Conservation (phyloP, 2,888 invertebrate species). For the Oeneis ivallda region DNA sequence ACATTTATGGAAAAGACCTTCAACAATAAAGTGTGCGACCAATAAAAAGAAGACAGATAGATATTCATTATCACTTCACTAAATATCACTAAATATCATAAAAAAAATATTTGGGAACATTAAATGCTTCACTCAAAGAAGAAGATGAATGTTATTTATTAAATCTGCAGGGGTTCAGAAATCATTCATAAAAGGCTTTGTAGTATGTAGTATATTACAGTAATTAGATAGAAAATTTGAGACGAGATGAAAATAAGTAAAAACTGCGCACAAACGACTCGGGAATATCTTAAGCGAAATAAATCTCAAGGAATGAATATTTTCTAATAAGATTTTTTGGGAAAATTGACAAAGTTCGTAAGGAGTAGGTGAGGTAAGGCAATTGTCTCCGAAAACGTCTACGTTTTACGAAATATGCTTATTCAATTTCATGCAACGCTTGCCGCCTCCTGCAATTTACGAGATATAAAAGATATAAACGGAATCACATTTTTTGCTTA, state of each 20-base stretch:
- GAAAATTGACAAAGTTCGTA: constrained; percentile 81
- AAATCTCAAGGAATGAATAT: constrained; percentile 65
- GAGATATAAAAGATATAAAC: constrained; percentile 82
- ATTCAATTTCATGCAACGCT: constrained; percentile 83
- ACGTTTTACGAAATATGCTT: constrained; percentile 82
- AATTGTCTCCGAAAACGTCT: constrained; percentile 82
- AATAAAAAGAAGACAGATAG: no score
- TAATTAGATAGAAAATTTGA: neutral
- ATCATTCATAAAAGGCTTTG: neutral
- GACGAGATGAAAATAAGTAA: constrained; percentile 5
- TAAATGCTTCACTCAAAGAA: no score
- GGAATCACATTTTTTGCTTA: constrained; percentile 82
- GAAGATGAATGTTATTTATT: neutral
- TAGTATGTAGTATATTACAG: neutral
- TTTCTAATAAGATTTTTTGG: constrained; percentile 74
- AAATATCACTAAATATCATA: no score
- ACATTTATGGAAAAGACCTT: no score
- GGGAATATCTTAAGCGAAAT: constrained; percentile 33
- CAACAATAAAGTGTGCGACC: no score
- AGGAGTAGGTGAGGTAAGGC: constrained; percentile 82
- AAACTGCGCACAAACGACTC: constrained; percentile 16
- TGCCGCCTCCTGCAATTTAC: constrained; percentile 82
- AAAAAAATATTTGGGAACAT: no score
- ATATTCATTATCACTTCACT: no score
- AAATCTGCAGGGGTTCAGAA: neutral